These are phyloP conservation scores for Suricata suricatta DNA, from an alignment of 2,113 vertebrate species.

Conservation along the genomic window DNA sequence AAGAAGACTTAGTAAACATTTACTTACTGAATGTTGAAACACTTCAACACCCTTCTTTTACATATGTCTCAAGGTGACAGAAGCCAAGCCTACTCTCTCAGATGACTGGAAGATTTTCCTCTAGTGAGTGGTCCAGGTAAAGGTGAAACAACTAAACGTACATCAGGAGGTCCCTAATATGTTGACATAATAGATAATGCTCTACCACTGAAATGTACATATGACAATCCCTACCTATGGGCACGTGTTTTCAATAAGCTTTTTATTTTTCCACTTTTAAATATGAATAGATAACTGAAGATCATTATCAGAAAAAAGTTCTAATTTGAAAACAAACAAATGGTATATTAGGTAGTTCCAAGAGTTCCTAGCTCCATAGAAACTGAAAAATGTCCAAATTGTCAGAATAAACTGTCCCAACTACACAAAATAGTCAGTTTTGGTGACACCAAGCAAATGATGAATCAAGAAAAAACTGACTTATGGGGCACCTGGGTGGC, in stretches of 20 bases:
- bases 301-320: not conserved
- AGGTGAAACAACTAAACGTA: not conserved
- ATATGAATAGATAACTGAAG: not conserved
- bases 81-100: not conserved
- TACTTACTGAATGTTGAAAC: not conserved
- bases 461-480: not conserved
- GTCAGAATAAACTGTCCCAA: not conserved
- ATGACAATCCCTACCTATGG: not conserved
- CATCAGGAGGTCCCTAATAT: not conserved
- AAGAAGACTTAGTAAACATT: not conserved
- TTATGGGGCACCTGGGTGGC: no score
- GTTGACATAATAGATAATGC: not conserved
- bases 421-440: not conserved
- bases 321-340: not conserved
- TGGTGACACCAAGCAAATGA: not conserved
- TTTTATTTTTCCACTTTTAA: not conserved
- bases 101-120: not conserved
- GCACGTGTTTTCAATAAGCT: not conserved
- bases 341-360: not conserved
- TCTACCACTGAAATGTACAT: not conserved
- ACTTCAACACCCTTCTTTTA: not conserved
- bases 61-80: not conserved
- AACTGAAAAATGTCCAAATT: not conserved
- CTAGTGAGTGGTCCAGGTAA: not conserved
- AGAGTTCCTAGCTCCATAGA: not conserved